Conservation (phyloP, 2,888 invertebrate genomes). For the Tinea trinotella region DNA sequence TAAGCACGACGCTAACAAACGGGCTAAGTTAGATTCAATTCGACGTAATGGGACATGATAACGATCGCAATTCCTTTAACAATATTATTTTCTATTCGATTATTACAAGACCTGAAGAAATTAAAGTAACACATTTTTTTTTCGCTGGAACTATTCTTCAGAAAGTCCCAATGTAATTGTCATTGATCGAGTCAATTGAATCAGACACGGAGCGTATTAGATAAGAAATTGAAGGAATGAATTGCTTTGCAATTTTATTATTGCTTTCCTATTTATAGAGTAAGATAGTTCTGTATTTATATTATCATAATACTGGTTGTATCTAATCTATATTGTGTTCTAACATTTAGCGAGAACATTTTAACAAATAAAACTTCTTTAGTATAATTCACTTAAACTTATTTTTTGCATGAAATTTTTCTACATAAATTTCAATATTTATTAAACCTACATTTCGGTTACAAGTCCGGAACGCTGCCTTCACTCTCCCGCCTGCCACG, state of each 20-base stretch:
- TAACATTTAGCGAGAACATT: background rate
- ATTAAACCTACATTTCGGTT: no score
- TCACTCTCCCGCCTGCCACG: no score
- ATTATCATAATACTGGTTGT: background rate
- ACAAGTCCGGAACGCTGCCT: no score
- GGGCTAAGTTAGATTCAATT: background rate
- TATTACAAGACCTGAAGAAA: no score
- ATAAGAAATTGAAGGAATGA: constrained; percentile 9
- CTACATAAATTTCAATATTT: no score
- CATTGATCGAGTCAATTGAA: constrained; percentile 11
- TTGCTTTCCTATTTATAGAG: background rate
- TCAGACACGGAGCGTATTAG: constrained; percentile 10
- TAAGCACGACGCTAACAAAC: background rate
- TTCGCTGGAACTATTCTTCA: background rate
- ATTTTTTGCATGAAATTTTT: no score
- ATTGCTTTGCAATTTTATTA: background rate
- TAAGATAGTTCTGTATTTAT: background rate
- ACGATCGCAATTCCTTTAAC: background rate
- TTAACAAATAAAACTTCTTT: no score
- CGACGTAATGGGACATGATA: background rate
- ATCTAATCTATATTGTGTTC: background rate
- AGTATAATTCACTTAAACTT: no score
- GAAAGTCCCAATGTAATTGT: constrained; percentile 4
- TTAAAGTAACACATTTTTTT: no score
- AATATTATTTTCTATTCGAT: background rate